phyloP scores from a whole-genome alignment of 2,797 vertebrate genomes.

The Poecilia picta region DNA sequence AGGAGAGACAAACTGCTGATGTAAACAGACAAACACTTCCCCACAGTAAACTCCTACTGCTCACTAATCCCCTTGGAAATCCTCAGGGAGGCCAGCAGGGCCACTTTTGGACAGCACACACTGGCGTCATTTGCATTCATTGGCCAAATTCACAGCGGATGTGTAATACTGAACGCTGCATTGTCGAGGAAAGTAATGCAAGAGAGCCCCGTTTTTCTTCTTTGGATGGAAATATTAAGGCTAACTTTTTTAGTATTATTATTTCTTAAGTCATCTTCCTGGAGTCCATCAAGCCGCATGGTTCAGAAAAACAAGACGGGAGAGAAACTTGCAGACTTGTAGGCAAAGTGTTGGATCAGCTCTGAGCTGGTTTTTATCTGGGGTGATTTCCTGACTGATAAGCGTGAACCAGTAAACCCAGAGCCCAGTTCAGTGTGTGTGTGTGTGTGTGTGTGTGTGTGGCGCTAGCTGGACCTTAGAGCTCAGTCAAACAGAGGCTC shows the following conservation, averaged over 20 bases:
- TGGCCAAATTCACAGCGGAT: constrained; percentile 19
- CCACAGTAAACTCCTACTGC: constrained; percentile 58
- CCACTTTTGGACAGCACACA: constrained; percentile 58
- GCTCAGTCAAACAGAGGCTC: constrained; percentile 31
- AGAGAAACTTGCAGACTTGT: constrained; percentile 28
- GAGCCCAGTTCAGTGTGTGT: neutral
- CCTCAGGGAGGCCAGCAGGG: constrained; percentile 45
- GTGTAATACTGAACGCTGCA: constrained; percentile 10
- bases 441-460: neutral
- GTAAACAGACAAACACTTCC: constrained; percentile 62
- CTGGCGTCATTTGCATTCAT: constrained; percentile 65
- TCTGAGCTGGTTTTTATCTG: constrained; percentile 20
- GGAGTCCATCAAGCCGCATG: neutral
- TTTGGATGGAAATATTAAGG: constrained; percentile 7
- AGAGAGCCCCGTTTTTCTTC: constrained; percentile 30
- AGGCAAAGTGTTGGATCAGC: constrained; percentile 35
- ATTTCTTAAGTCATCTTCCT: constrained; percentile 2
- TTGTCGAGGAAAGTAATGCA: constrained; percentile 17
- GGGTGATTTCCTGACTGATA: constrained; percentile 51
- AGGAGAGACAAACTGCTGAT: constrained; percentile 53
- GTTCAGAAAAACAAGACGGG: constrained; percentile 11
- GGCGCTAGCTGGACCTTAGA: constrained; percentile 9
- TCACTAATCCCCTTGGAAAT: constrained; percentile 61
- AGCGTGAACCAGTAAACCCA: constrained; percentile 24
- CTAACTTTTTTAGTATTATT: neutral